Evolutionary conservation across 2,888 invertebrate genomes (phyloP), one percentile per base, ranked within the genome.

Genomic region (Rhabditoides inermis): DNA sequence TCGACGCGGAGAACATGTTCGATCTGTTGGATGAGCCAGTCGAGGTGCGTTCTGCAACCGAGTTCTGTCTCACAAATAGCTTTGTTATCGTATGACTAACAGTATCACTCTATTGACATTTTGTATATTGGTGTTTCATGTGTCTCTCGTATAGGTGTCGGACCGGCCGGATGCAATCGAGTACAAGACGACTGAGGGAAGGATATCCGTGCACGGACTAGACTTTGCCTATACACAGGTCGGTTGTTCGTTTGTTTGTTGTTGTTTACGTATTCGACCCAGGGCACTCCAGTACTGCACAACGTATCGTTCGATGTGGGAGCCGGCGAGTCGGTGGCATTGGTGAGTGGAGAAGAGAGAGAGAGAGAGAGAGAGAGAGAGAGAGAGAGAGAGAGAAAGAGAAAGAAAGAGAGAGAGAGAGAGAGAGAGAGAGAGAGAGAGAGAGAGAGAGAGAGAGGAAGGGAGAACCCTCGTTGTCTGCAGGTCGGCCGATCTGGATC

Each of bases 1-100:
- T 95, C 20, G 95, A 98, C 76, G 95, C 95, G 95, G 95, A 98
- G 79, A 95, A 95, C 78, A 94, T 98, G 95, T 90, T 95, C 77
- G 92, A 94, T 68, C 79, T 98, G 58, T 82, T 98, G 72, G 84
- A 86, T 36, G 88, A 90, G 73, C 84, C 87, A 41, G 84, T 86
- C 49, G 92, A 95, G 81, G 84, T 94, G 25, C 82, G 84, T 72
- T 75, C 18, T n/a, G n/a, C n/a, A n/a, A n/a, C n/a, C n/a, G n/a
- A n/a, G n/a, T n/a, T n/a, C n/a, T n/a, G n/a, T n/a, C n/a, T n/a
- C n/a, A n/a, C n/a, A n/a, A n/a, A n/a, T n/a, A n/a, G n/a, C n/a
- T n/a, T n/a, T n/a, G n/a, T n/a, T n/a, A n/a, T n/a, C n/a, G n/a
- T n/a, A n/a, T n/a, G n/a, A n/a, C n/a, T n/a, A n/a, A n/a, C n/a